A percentile compares a stretch with the other conserved stretches of the same genome.
Conservation (phyloP, 2,888 invertebrate species). For the Allophyes oxyacanthae region DNA sequence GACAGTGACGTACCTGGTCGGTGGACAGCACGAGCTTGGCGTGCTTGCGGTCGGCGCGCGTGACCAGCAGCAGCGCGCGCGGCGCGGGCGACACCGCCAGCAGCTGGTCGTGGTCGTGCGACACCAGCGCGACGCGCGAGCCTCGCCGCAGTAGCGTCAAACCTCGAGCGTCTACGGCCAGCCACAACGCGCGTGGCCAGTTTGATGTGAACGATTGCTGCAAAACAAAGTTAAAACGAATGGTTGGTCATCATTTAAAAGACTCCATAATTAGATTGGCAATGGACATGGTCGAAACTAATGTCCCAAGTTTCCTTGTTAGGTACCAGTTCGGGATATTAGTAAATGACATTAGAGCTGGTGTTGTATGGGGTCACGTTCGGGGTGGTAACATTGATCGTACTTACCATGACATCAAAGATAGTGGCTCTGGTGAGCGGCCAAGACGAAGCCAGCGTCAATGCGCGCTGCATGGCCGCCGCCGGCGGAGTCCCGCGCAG, state of each 20-base stretch:
- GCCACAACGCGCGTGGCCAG: constrained; percentile 97
- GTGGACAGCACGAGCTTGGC: constrained; percentile 98
- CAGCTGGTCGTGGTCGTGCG: constrained; percentile 96
- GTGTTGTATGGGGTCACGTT: constrained; percentile 91
- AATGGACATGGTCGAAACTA: constrained; percentile 88
- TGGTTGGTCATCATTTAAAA: too few relatives aligned
- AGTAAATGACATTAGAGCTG: constrained; percentile 92
- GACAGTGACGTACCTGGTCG: constrained; percentile 91
- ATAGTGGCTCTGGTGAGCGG: constrained; percentile 97
- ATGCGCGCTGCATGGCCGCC: constrained; percentile 97
- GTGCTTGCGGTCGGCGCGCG: constrained; percentile 96
- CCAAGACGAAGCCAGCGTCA: constrained; percentile 98
- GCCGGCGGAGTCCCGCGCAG: constrained; percentile 95
- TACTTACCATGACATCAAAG: constrained; percentile 96
- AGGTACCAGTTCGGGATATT: constrained; percentile 98
- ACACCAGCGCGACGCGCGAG: constrained; percentile 96
- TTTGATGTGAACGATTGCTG: constrained; percentile 98
- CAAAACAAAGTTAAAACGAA: not conserved
- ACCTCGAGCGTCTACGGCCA: constrained; percentile 97
- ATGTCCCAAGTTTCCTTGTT: constrained; percentile 93
- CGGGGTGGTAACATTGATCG: not conserved
- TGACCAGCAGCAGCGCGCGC: constrained; percentile 97
- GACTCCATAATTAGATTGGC: not conserved
- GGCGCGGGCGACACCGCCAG: constrained; percentile 97
- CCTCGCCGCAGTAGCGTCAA: constrained; percentile 96